phyloP scores from a whole-genome alignment of 2,888 invertebrate genomes.

The Drosophila paranaensis region DNA sequence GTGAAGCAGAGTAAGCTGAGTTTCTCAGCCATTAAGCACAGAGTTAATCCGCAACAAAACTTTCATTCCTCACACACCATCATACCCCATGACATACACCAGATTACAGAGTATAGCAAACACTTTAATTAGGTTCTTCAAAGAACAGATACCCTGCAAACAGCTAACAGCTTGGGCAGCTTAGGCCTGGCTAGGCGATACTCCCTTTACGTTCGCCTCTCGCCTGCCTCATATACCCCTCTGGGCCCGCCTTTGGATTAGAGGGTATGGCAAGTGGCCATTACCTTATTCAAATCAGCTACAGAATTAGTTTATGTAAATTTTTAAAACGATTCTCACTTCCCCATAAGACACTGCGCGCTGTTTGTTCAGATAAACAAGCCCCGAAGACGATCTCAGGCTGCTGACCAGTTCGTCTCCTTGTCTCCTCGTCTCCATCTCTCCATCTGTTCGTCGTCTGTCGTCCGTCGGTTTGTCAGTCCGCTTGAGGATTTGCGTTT shows the following conservation, averaged over 20 bases:
- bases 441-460: background rate
- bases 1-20: background rate
- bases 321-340: slow-evolving; percentile 59
- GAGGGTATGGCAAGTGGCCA: slow-evolving; percentile 35
- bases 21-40: too few relatives aligned
- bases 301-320: slow-evolving; percentile 79
- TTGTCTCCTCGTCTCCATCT: background rate
- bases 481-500: slow-evolving; percentile 49
- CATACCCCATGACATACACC: background rate
- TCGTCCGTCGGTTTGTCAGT: background rate
- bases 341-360: slow-evolving; percentile 42
- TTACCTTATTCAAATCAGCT: slow-evolving; percentile 81
- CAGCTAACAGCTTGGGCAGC: background rate
- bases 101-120: background rate
- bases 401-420: slow-evolving; percentile 24
- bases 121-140: background rate
- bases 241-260: background rate
- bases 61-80: too few relatives aligned
- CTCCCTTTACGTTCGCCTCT: too few relatives aligned
- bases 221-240: background rate
- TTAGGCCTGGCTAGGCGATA: too few relatives aligned
- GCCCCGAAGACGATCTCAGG: slow-evolving; percentile 35
- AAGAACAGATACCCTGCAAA: too few relatives aligned
- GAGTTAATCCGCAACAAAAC: too few relatives aligned
- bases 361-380: slow-evolving; percentile 65